These are phyloP conservation scores for Anorthoa munda DNA, from an alignment of 2,888 invertebrate species.

Conservation along the genomic window DNA sequence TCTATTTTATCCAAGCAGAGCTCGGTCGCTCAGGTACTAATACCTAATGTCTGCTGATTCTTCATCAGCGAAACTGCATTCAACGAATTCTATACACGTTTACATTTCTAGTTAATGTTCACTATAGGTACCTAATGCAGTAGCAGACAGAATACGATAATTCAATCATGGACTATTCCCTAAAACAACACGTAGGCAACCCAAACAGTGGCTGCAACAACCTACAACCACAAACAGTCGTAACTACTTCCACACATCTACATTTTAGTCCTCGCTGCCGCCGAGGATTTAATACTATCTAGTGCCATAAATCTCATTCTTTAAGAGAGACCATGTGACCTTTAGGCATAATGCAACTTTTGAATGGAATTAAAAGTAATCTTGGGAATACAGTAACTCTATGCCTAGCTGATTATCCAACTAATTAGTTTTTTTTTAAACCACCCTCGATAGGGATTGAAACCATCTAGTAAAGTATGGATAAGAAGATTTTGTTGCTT, in stretches of 20 bases:
- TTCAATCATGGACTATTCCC: not conserved
- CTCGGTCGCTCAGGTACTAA: no score
- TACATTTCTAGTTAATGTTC: no score
- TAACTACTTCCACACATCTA: constrained; percentile 17
- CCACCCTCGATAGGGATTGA: no score
- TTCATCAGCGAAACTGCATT: no score
- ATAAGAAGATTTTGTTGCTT: no score
- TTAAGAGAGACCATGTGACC: constrained; percentile 63
- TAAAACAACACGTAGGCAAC: not conserved
- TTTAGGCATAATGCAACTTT: not conserved
- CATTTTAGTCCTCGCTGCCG: constrained; percentile 31
- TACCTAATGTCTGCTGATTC: no score
- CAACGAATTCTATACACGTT: no score
- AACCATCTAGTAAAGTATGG: no score
- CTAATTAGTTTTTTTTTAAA: no score
- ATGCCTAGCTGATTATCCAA: no score
- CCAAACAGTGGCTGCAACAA: not conserved
- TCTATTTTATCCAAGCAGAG: no score
- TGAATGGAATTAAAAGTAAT: not conserved
- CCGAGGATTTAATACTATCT: constrained; percentile 60
- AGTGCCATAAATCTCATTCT: constrained; percentile 69
- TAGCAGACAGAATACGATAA: not conserved
- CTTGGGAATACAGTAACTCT: no score
- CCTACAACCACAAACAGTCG: constrained; percentile 10
- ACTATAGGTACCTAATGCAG: not conserved